A percentile compares a stretch with the other conserved stretches of the same genome.
phyloP scores from a whole-genome alignment of 2,888 invertebrate genomes.

The Timema cristinae region DNA sequence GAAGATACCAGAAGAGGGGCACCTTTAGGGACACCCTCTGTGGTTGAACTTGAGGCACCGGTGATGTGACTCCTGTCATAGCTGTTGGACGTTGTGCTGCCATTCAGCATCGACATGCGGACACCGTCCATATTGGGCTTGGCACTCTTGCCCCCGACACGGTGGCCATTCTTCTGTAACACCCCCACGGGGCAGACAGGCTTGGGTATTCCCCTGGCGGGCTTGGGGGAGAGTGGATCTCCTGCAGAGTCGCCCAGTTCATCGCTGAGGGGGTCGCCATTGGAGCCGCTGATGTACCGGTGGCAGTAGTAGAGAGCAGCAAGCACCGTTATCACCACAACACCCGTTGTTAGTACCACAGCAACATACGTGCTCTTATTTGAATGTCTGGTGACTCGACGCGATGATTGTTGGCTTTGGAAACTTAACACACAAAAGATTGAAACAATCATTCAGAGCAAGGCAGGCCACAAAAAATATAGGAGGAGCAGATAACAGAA shows the following conservation, averaged over 20 bases:
- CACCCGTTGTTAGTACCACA: conserved; percentile 52
- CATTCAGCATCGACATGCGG: conserved; percentile 62
- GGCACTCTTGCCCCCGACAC: conserved; percentile 28
- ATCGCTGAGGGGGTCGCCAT: conserved; percentile 39
- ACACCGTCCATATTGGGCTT: conserved; percentile 47
- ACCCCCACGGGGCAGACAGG: conserved; percentile 24
- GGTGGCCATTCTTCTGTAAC: conserved; percentile 16
- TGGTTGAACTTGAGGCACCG: conserved; percentile 45
- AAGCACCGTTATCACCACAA: conserved; percentile 54
- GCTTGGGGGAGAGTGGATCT: conserved; percentile 59
- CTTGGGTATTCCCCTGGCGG: conserved; percentile 28
- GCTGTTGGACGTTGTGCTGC: conserved; percentile 48
- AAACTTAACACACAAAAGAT: not conserved
- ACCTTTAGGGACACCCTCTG: conserved; percentile 26
- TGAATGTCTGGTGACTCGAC: conserved; percentile 38
- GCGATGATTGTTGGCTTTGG: conserved; percentile 43
- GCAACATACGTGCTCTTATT: conserved; percentile 55
- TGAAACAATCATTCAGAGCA: too few species aligned
- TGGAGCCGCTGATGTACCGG: conserved; percentile 44
- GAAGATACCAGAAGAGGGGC: conserved; percentile 32
- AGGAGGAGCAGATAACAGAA: too few species aligned
- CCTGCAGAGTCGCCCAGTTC: conserved; percentile 60
- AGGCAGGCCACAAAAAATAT: too few species aligned
- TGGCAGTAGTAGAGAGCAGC: conserved; percentile 54
- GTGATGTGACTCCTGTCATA: conserved; percentile 68